Conservation (phyloP, 2,888 invertebrate species). For the Sphaerophoria rueppellii region DNA sequence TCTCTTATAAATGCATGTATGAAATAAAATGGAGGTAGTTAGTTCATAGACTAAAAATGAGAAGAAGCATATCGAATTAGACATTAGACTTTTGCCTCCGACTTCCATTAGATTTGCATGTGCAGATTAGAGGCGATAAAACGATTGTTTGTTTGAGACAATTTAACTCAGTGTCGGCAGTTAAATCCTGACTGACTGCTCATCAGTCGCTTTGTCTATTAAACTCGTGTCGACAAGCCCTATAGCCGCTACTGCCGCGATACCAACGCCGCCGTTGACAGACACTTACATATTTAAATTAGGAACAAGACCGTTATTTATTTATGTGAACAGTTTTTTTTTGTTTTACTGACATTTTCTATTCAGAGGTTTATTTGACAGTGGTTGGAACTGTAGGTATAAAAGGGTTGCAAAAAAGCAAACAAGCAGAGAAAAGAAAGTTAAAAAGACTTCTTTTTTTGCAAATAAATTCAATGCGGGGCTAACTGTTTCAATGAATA, state of each 20-base stretch:
- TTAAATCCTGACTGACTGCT: not conserved
- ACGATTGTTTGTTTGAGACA: slow-evolving; percentile 56
- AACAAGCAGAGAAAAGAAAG: not conserved
- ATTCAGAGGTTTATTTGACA: not conserved
- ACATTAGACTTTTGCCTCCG: not conserved
- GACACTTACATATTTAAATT: slow-evolving; percentile 2
- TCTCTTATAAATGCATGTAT: slow-evolving; percentile 43
- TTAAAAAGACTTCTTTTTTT: not conserved
- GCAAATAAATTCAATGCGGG: not conserved
- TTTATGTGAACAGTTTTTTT: not conserved
- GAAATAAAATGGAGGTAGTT: slow-evolving; percentile 4
- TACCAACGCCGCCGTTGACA: no score
- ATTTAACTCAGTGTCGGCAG: not conserved
- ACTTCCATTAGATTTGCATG: slow-evolving; percentile 41
- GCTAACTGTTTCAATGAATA: not conserved
- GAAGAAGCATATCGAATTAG: not conserved
- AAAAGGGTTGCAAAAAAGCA: slow-evolving; percentile 8
- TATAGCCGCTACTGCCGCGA: not conserved
- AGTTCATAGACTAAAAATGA: slow-evolving; percentile 22
- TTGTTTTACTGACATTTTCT: slow-evolving; percentile 1
- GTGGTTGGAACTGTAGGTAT: not conserved
- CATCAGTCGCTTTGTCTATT: not conserved
- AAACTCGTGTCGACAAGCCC: not conserved
- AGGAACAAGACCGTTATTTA: slow-evolving; percentile 6
- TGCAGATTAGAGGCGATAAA: slow-evolving; percentile 59